Conservation (phyloP, 2,797 vertebrate species). For the Coccyzus lansbergi region DNA sequence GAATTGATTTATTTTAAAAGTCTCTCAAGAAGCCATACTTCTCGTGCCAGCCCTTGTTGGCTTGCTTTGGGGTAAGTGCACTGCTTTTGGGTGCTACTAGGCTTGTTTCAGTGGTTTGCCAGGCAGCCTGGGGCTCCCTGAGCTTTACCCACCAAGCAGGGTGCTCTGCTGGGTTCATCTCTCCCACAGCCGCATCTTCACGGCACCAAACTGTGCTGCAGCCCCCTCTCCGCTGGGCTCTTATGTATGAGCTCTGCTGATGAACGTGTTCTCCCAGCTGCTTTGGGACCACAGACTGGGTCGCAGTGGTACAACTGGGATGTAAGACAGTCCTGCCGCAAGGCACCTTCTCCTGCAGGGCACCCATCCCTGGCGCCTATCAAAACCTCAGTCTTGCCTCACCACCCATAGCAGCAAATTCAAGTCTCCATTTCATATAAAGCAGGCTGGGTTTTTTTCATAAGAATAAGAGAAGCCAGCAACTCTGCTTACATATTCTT, state of each 20-base stretch:
- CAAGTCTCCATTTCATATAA: neutral
- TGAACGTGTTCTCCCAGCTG: fast-evolving
- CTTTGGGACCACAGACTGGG: neutral
- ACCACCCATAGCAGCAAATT: neutral
- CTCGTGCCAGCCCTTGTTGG: neutral
- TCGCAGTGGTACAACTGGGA: fast-evolving
- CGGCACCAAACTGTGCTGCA: neutral
- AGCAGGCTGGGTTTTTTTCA: neutral
- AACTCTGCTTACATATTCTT: neutral
- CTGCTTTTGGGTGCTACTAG: neutral
- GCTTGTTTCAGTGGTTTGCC: neutral
- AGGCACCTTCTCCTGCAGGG: neutral
- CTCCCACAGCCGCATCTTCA: too few relatives aligned
- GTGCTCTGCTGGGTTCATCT: fast-evolving
- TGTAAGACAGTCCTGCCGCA: neutral
- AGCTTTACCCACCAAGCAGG: neutral
- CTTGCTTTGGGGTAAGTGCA: neutral
- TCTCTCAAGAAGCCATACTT: neutral
- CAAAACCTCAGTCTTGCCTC: neutral
- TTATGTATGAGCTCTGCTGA: fast-evolving
- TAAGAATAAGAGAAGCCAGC: neutral
- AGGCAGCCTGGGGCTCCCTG: neutral
- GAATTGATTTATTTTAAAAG: neutral
- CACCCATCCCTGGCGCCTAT: neutral
- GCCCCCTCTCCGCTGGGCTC: neutral